A percentile compares a stretch with the other conserved stretches of the same genome.
Evolutionary conservation across 2,797 vertebrate species (phyloP).

Genomic region (Limosa lapponica): DNA sequence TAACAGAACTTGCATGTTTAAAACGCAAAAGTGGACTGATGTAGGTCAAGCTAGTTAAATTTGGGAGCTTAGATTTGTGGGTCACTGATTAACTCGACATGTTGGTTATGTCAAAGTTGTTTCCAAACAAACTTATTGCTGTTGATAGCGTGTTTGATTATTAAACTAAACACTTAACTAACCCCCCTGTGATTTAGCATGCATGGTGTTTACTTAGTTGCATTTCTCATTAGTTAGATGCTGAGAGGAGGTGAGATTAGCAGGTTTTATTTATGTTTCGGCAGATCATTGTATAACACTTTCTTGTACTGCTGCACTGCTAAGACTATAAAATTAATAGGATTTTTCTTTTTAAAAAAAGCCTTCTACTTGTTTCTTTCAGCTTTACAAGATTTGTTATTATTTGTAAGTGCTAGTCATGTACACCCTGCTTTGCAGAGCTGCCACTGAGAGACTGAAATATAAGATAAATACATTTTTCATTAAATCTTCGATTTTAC

Average conservation of each 20-base stretch:
- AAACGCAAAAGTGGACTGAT: neutral
- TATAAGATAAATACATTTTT: neutral
- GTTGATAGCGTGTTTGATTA: neutral
- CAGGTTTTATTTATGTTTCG: constrained; percentile 29
- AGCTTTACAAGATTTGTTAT: neutral
- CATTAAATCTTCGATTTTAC: neutral
- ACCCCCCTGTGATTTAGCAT: neutral
- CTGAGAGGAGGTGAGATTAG: constrained; percentile 4
- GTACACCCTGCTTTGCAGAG: neutral
- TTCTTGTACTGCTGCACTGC: neutral
- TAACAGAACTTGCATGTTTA: neutral
- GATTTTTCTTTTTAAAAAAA: neutral
- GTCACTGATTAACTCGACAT: neutral
- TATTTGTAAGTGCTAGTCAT: neutral
- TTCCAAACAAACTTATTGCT: neutral
- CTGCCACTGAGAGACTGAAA: neutral
- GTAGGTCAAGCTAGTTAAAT: neutral
- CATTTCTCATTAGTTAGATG: constrained; percentile 13
- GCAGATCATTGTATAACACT: neutral
- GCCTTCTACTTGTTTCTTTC: neutral
- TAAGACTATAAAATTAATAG: neutral
- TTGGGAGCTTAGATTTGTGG: neutral
- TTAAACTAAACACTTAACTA: constrained; percentile 7
- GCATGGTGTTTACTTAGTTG: neutral
- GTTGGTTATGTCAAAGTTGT: neutral